These are phyloP conservation scores for Anser brachyrhynchus DNA, from an alignment of 2,113 vertebrate species.

Conservation along the genomic window DNA sequence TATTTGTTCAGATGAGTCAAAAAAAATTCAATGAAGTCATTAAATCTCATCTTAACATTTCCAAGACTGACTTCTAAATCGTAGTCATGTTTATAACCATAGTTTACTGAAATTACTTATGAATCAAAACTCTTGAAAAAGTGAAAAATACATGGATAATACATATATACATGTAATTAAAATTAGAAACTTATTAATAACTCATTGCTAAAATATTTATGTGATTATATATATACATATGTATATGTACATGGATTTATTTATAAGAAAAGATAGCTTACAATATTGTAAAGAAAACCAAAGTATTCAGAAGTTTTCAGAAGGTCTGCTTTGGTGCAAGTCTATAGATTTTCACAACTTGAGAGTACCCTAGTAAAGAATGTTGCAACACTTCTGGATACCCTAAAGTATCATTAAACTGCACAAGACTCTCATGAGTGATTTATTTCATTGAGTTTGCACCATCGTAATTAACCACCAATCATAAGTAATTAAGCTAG, in stretches of 20 bases:
- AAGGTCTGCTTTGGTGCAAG: not conserved
- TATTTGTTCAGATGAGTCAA: not conserved
- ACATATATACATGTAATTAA: not conserved
- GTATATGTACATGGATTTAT: not conserved
- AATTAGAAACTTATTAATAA: not conserved
- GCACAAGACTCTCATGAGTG: not conserved
- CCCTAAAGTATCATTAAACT: not conserved
- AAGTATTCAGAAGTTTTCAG: not conserved
- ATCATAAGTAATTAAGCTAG: not conserved
- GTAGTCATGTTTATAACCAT: not conserved
- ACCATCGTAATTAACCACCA: not conserved
- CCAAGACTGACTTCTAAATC: not conserved
- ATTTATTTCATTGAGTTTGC: not conserved
- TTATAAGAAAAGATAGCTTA: not conserved
- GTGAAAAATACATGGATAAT: fast-evolving
- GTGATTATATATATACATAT: not conserved
- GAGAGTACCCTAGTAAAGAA: not conserved
- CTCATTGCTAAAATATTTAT: not conserved
- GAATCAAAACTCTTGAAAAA: not conserved
- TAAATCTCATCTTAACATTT: not conserved
- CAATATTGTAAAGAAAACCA: not conserved
- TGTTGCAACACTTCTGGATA: not conserved
- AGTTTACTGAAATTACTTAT: not conserved
- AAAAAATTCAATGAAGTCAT: not conserved
- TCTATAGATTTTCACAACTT: not conserved